Evolutionary conservation across 2,113 vertebrate genomes (phyloP).

Genomic region (Zeus faber): DNA sequence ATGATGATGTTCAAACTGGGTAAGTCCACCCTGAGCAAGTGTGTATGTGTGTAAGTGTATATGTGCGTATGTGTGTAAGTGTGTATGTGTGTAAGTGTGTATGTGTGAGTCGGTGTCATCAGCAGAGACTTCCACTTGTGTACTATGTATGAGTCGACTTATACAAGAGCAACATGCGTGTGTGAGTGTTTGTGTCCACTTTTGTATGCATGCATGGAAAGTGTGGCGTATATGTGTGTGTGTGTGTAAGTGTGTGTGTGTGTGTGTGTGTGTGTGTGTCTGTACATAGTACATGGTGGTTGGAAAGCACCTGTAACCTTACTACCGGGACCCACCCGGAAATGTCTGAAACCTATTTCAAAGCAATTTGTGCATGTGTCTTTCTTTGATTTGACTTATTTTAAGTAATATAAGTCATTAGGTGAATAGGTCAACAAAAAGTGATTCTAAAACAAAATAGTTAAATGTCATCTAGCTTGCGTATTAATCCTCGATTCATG

Average conservation of each 20-base stretch:
- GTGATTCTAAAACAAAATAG: not conserved
- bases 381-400: not conserved
- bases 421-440: not conserved
- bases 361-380: not conserved
- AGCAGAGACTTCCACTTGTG: not conserved
- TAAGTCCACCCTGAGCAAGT: conserved; percentile 38
- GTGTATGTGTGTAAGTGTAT: not conserved
- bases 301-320: not conserved
- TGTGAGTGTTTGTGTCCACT: not conserved
- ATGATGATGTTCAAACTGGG: conserved; percentile 74
- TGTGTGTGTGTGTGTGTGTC: not conserved
- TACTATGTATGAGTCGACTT: conserved; percentile 9
- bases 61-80: not conserved
- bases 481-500: not conserved
- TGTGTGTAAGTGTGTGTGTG: conserved; percentile 6
- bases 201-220: not conserved
- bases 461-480: no score
- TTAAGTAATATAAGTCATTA: not conserved
- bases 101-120: not conserved
- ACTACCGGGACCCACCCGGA: no score
- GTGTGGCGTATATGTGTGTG: not conserved
- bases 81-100: conserved; percentile 3
- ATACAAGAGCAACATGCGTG: no score
- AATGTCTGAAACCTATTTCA: not conserved
- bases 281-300: not conserved